Percentiles rank a stretch among this genome's conserved stretches.
phyloP scores from a whole-genome alignment of 2,797 vertebrate species.

The Pseudochromis fuscus region DNA sequence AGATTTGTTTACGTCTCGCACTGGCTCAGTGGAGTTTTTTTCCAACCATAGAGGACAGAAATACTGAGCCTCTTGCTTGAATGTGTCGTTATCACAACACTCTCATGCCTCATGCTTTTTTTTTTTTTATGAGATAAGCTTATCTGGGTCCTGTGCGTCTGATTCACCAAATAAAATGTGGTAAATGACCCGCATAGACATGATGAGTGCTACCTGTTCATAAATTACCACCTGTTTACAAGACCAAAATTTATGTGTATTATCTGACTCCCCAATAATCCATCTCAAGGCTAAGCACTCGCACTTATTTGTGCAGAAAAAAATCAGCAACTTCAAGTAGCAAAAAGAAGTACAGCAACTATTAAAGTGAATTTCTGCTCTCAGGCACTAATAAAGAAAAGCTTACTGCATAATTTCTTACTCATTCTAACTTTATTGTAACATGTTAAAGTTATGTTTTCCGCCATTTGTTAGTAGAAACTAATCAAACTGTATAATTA shows the following conservation, averaged over 20 bases:
- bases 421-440: background rate
- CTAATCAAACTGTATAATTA: background rate
- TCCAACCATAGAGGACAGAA: background rate
- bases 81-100: background rate
- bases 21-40: background rate
- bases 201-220: slow-evolving; percentile 15
- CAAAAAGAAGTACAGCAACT: slow-evolving; percentile 1
- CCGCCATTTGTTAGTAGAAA: background rate
- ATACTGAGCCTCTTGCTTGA: background rate
- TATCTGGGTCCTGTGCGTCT: slow-evolving; percentile 15
- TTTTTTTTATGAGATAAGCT: slow-evolving; percentile 29
- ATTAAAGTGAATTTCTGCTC: slow-evolving; percentile 8
- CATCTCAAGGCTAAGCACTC: slow-evolving; percentile 29
- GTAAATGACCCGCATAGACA: slow-evolving; percentile 39
- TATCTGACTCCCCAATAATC: slow-evolving; percentile 40
- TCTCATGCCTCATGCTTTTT: too few relatives aligned
- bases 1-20: background rate
- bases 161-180: slow-evolving; percentile 21
- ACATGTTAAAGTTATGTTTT: background rate
- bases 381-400: background rate
- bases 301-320: slow-evolving; percentile 36
- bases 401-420: too few relatives aligned
- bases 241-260: slow-evolving; percentile 34
- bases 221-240: slow-evolving; percentile 42
- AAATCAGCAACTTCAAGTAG: slow-evolving; percentile 23